A percentile compares a stretch with the other conserved stretches of the same genome.
phyloP scores from a whole-genome alignment of 2,888 invertebrate species.

The Lypha dubia region DNA sequence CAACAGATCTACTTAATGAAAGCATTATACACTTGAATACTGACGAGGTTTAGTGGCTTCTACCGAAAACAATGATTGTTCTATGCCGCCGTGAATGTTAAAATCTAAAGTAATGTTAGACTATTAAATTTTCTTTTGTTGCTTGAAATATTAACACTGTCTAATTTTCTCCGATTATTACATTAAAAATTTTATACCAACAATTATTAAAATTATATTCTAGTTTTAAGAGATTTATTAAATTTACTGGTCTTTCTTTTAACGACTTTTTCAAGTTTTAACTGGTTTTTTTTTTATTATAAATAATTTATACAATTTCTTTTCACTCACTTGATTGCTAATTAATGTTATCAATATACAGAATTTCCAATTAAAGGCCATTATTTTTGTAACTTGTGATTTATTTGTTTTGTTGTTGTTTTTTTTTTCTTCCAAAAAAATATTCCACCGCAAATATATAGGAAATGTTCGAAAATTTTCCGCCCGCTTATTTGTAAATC shows the following conservation, averaged over 20 bases:
- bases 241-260: conserved; percentile 18
- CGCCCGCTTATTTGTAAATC: conserved; percentile 18
- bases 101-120: too few relatives aligned
- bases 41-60: too few relatives aligned
- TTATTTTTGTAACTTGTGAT: conserved; percentile 42
- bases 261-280: conserved; percentile 31
- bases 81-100: too few relatives aligned
- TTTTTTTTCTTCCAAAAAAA: not conserved
- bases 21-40: too few relatives aligned
- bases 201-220: too few relatives aligned
- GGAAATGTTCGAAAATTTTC: conserved; percentile 48
- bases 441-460: conserved; percentile 17
- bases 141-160: too few relatives aligned
- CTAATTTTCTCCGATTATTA: too few relatives aligned
- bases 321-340: conserved; percentile 68
- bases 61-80: too few relatives aligned
- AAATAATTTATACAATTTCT: conserved; percentile 33
- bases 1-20: too few relatives aligned
- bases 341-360: conserved; percentile 69
- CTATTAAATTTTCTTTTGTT: too few relatives aligned
- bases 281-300: conserved; percentile 45
- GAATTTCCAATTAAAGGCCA: conserved; percentile 71
- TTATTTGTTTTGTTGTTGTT: too few relatives aligned
- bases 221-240: not conserved
- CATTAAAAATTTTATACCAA: too few relatives aligned